Evolutionary conservation across 2,797 vertebrate species (phyloP), one percentile per base, ranked within the genome.

Genomic region (Schizopygopsis malacanthus): DNA sequence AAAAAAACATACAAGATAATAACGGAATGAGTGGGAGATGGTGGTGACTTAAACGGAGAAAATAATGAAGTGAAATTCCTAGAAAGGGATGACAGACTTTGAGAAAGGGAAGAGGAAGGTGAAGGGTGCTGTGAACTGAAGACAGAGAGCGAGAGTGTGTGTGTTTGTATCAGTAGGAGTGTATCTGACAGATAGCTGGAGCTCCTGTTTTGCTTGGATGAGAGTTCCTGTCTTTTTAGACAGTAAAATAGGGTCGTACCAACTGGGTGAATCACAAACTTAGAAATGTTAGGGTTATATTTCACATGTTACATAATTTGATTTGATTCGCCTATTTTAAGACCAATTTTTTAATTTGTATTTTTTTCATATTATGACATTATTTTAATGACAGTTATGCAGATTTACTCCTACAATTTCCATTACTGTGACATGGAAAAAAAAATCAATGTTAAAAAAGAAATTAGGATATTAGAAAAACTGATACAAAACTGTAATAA

Each of bases 121-220:
- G 80, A 69, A 75, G 22, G 2, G 50, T 33, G 45, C 50, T 67
- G 50, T 63, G 45, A 65, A 33, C 79, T 83, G 39, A 79, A 71
- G 82, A 39, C 43, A 52, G 87, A 88, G 43, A 76, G 13, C n/a
- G 83, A 69, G 88, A 89, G 88, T 79, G 90, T 88, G 89, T 43
- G 61, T 79, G 65, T 83, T 52, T 45, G 59, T 82, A 59, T 81
- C 12, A 70, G 90, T 45, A 87, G 77, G 59, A 75, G 71, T 75
- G 41, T 69, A 87, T 91, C 89, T 92, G 93, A 94, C 90, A 89
- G 93, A 90, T 93, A 86, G 73, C 89, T 89, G 88, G 87, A 92
- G 90, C 87, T 90, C 88, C 71, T 94, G 92, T 94, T 94, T 94
- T 94, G 77, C 78, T 95, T 95, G 94, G 94, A 94, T 83, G 33